These are phyloP conservation scores for Andrena minutula DNA, from an alignment of 2,888 invertebrate genomes.

Conservation along the genomic window DNA sequence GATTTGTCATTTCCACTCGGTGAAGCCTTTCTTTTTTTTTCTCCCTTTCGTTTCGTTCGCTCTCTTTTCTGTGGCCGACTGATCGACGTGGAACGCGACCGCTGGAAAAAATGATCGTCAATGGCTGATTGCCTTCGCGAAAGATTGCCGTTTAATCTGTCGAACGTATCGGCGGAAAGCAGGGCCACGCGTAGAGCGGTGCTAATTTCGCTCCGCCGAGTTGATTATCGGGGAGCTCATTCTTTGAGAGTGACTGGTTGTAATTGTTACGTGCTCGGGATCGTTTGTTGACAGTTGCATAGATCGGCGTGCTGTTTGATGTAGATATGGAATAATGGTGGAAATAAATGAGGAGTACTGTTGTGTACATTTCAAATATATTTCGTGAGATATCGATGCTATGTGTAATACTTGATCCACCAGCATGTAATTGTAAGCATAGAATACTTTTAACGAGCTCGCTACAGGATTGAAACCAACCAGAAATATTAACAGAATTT, in stretches of 20 bases:
- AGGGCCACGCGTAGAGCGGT: not conserved
- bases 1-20: conserved; percentile 38
- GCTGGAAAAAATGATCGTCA: not conserved
- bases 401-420: no score
- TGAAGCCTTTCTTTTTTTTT: not conserved
- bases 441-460: no score
- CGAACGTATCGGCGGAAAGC: conserved; percentile 10
- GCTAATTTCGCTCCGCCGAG: not conserved
- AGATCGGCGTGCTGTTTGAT: not conserved
- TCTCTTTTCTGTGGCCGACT: not conserved
- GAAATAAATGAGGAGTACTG: not conserved
- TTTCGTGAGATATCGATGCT: no score
- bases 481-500: no score
- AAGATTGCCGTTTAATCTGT: conserved; percentile 17
- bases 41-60: not conserved
- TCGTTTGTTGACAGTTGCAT: not conserved
- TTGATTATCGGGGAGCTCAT: conserved; percentile 2
- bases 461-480: no score
- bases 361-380: no score
- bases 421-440: no score
- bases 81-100: conserved; percentile 16
- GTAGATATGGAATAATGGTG: not conserved
- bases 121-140: not conserved
- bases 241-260: conserved; percentile 1
- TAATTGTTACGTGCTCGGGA: not conserved